A percentile compares a stretch with the other conserved stretches of the same genome.
These are phyloP conservation scores for Mastomys coucha DNA, from an alignment of 2,113 vertebrate species.

Conservation along the genomic window DNA sequence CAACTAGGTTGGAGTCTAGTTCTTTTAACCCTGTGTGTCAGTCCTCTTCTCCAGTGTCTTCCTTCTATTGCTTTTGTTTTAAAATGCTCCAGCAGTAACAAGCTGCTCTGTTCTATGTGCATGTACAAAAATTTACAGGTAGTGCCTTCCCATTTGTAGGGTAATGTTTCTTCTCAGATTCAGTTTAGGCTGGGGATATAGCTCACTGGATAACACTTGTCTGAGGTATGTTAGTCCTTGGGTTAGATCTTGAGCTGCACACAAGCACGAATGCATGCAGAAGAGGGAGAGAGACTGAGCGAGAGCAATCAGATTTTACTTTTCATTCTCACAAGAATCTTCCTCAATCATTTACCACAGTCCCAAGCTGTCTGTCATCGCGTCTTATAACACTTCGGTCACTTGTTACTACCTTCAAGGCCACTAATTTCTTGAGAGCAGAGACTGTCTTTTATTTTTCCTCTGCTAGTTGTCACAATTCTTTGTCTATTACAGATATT, in stretches of 20 bases:
- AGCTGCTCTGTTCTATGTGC: background rate
- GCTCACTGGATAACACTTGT: background rate
- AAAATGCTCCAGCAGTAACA: background rate
- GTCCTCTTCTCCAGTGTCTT: background rate
- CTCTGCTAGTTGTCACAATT: constrained; percentile 33
- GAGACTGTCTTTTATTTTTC: constrained; percentile 44
- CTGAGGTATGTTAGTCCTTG: background rate
- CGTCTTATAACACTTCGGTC: background rate
- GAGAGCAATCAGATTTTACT: background rate
- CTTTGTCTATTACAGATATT: background rate
- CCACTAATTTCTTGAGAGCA: background rate
- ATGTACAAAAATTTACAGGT: background rate
- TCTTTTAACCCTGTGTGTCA: constrained; percentile 1
- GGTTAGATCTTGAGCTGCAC: background rate
- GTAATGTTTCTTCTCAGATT: background rate
- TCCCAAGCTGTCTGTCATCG: background rate
- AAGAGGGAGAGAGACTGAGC: background rate
- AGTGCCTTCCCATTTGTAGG: background rate
- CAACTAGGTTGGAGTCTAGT: background rate
- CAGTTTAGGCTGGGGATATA: background rate
- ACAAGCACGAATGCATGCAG: too few relatives aligned
- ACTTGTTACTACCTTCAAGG: constrained; percentile 31
- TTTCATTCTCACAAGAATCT: constrained; percentile 38
- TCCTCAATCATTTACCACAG: background rate
- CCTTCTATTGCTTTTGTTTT: background rate